These are phyloP conservation scores for Aleiodes sp. DNA, from an alignment of 1,140 invertebrate species.

Conservation along the genomic window DNA sequence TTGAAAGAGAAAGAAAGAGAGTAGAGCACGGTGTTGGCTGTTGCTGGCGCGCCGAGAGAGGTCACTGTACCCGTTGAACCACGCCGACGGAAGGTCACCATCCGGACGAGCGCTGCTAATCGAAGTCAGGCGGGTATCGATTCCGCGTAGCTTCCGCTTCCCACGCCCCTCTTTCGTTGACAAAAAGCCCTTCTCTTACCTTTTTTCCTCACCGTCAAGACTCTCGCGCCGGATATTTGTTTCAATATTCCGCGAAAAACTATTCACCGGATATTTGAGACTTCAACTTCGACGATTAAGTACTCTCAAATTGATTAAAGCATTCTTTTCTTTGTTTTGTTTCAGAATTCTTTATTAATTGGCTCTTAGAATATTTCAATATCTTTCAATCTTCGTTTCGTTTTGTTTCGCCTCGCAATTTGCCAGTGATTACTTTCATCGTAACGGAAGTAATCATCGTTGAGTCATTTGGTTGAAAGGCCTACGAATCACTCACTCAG, in stretches of 20 bases:
- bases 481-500: background rate
- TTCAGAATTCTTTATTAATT: too few species aligned
- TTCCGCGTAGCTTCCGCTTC: constrained; percentile 36
- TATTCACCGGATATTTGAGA: background rate
- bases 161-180: constrained; percentile 29
- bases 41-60: constrained; percentile 19
- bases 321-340: too few species aligned
- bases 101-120: constrained; percentile 27
- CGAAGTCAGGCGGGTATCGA: constrained; percentile 40
- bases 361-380: too few species aligned
- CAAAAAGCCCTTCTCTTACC: constrained; percentile 7
- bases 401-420: background rate
- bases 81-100: constrained; percentile 41
- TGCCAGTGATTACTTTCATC: background rate
- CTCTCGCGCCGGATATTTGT: background rate
- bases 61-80: constrained; percentile 49
- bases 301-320: too few species aligned
- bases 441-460: background rate
- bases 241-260: background rate
- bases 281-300: too few species aligned
- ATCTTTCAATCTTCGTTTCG: too few species aligned
- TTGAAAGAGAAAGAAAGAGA: constrained; percentile 18
- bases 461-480: background rate
- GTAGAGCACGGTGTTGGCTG: constrained; percentile 34
- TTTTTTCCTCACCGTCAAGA: background rate